Evolutionary conservation across 2,797 vertebrate genomes (phyloP), one percentile per base, ranked within the genome.

Genomic region (Takifugu rubripes): DNA sequence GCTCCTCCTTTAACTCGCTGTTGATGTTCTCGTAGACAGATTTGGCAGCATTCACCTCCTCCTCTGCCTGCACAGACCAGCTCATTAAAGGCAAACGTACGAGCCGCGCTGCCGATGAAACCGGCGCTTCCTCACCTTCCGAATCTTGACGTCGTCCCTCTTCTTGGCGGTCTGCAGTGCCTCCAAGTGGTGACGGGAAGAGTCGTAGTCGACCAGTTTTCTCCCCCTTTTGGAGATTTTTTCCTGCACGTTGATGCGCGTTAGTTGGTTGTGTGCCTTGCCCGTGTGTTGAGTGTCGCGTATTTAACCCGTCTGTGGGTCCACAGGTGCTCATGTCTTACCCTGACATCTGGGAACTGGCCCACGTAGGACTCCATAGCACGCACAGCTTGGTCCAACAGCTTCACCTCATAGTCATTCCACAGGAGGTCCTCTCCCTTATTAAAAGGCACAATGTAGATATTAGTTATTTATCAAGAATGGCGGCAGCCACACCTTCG

Each of bases 171-270:
- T 91, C 90, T 96, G 93, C 77, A 97, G 83, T 9, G 93, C 89
- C 88, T 97, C 94, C 70, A 99, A 85, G 43, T 98, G 94, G 85
- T 95, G 97, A 21, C 92, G 93, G 55, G 93, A 88, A 7, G 94
- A 96, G 86, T 99, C 97, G 0, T 97, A 98, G 77, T 99, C 97
- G 7, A 98, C 94, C 0, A 98, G 89, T 62, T 99, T 99, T 72
- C 97, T 90, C 77, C 94, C 94, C 72, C 97, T 90, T 74, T 99
- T 99, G 52, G 93, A 92, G 15, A 99, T 91, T 81, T 93, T 97
- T 68, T 94, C 97, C 97, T 99, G 60, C 27, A 68, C 56, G 66
- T 68, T 26, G 24, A 10, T 49, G 59, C 45, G 16, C 10, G 47
- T 24, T 49, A 4, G 29, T n/a, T 6, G 50, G 47, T 12, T 25